phyloP scores from a whole-genome alignment of 2,888 invertebrate genomes.

The Crepidodera aurea region DNA sequence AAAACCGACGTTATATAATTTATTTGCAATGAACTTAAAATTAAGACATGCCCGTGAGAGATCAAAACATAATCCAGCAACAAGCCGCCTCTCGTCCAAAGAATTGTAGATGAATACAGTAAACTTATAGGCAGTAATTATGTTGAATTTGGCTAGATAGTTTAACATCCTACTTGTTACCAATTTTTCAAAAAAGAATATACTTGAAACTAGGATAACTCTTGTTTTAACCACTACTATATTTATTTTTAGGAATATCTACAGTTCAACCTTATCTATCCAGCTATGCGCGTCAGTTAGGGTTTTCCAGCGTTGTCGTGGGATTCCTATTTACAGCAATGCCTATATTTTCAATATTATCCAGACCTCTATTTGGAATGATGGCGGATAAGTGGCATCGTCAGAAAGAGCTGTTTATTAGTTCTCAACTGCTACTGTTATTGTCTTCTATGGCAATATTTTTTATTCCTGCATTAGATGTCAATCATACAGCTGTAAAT shows the following conservation, averaged over 20 bases:
- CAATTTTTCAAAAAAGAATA: too few relatives aligned
- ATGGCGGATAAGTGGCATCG: conserved; percentile 11
- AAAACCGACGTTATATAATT: too few relatives aligned
- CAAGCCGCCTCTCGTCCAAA: too few relatives aligned
- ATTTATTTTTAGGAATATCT: not conserved
- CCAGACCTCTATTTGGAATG: conserved; percentile 11
- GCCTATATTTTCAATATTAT: conserved; percentile 11
- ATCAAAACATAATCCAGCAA: too few relatives aligned
- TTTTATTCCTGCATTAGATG: conserved; percentile 4
- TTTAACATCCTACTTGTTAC: too few relatives aligned
- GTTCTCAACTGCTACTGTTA: not conserved
- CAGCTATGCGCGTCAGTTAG: conserved; percentile 10
- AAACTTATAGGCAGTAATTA: too few relatives aligned
- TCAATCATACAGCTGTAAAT: not conserved
- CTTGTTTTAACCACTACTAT: too few relatives aligned
- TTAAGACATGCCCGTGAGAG: too few relatives aligned
- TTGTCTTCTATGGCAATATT: conserved; percentile 6
- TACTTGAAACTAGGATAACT: too few relatives aligned
- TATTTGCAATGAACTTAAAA: too few relatives aligned
- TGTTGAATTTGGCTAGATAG: too few relatives aligned
- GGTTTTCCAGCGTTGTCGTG: conserved; percentile 17
- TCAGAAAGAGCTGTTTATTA: conserved; percentile 6
- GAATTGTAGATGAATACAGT: too few relatives aligned
- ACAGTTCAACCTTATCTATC: conserved; percentile 5
- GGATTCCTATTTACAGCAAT: conserved; percentile 13